These are phyloP conservation scores for Pteropus alecto DNA, from an alignment of 2,113 vertebrate genomes.

Conservation along the genomic window DNA sequence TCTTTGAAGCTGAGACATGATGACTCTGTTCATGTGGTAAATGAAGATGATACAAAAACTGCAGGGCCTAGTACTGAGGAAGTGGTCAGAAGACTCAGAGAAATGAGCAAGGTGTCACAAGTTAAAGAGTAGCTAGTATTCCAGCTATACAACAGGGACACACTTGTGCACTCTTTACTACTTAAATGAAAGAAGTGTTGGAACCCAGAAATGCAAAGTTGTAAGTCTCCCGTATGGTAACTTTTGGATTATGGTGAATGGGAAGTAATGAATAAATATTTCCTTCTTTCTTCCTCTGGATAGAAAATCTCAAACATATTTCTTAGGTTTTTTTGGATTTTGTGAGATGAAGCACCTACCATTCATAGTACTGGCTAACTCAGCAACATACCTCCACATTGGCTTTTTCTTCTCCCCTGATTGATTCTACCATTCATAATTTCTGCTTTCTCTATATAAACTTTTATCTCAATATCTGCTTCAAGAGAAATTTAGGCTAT, in stretches of 20 bases:
- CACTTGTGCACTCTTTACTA: background rate
- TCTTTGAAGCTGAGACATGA: background rate
- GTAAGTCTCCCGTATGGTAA: background rate
- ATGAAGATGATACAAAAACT: background rate
- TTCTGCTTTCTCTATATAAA: background rate
- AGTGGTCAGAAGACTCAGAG: background rate
- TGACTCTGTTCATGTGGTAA: background rate
- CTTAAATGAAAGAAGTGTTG: background rate
- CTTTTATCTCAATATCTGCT: background rate
- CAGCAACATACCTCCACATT: background rate
- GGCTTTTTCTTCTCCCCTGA: background rate
- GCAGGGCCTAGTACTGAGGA: background rate
- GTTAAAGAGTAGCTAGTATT: background rate
- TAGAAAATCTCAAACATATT: background rate
- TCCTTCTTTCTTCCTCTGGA: background rate
- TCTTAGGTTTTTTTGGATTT: background rate
- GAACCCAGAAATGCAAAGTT: background rate
- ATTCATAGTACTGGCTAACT: background rate
- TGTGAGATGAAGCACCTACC: background rate
- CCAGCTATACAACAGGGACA: background rate
- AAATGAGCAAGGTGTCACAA: background rate
- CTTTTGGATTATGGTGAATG: background rate
- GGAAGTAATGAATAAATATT: background rate
- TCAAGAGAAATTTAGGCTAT: background rate
- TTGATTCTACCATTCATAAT: background rate